These are phyloP conservation scores for Dasyornis broadbenti DNA, from an alignment of 2,113 vertebrate species.

Conservation along the genomic window DNA sequence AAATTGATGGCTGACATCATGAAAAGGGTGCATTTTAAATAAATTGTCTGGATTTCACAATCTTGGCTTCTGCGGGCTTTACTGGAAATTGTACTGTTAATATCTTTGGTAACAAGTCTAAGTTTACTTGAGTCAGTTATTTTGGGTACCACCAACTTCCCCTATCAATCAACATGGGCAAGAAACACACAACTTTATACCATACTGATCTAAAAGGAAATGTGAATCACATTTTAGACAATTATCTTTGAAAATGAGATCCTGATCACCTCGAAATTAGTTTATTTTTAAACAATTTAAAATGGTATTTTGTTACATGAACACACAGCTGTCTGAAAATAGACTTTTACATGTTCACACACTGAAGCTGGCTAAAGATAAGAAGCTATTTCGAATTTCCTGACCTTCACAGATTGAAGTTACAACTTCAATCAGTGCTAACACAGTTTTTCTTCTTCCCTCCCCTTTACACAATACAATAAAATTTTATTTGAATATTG, in stretches of 20 bases:
- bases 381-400: not conserved
- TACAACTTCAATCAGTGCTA: slow-evolving; percentile 32
- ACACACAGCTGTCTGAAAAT: not conserved
- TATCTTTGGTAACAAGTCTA: not conserved
- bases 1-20: not conserved
- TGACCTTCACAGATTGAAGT: slow-evolving; percentile 4
- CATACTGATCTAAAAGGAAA: not conserved
- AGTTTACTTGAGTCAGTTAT: not conserved
- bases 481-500: slow-evolving; percentile 50
- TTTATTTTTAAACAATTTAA: not conserved
- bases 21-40: not conserved
- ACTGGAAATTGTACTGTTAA: not conserved
- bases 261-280: not conserved
- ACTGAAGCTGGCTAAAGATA: not conserved
- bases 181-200: not conserved
- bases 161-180: not conserved
- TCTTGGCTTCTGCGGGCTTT: not conserved
- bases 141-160: not conserved
- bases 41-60: not conserved
- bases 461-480: slow-evolving; percentile 7
- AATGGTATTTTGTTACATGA: not conserved
- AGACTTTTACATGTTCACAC: not conserved
- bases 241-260: not conserved
- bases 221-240: not conserved
- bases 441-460: not conserved